Evolutionary conservation across 2,113 vertebrate species (phyloP), one percentile per base, ranked within the genome.

Genomic region (Cyprichromis sp.): DNA sequence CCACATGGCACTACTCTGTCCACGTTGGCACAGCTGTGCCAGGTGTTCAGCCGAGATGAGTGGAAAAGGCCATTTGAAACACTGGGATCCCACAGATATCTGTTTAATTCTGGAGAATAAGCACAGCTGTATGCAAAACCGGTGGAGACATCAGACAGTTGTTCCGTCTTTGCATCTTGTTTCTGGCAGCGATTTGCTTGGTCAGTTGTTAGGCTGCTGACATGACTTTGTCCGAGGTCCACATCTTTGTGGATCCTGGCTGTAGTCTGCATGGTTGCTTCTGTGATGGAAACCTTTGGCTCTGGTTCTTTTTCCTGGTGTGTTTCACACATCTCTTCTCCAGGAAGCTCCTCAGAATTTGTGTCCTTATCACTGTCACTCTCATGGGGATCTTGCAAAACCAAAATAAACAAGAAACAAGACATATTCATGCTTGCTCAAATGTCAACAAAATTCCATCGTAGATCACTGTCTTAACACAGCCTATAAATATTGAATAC

Each of bases 311-410:
- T 87, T 21, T 97, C 96, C 9, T 95, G 80, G 95, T 92, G 90
- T 96, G 96, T 85, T 96, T 96, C 42, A 91, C 87, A 0, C 93
- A 86, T 16, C 13, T 97, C 96, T 40, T 85, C 91, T 83, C 93
- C 94, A 90, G 47, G 95, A 87, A 2, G 94, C 21, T 96, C 96
- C 80, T 97, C 97, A 0, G 92, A 94, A 17, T 96, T 95, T 66
- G 96, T 96, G 38, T 97, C 97, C 2, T 94, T 97, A 47, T 97
- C 97, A 78, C 96, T 97, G 91, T 97, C 97, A 14, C 97, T 97
- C 59, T 86, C 90, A 34, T 26, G 81, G 50, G 94, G 88, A 91
- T 97, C 98, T 98, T 84, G 12, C 19, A 47, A 47, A 76, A 76
- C 40, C 68, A 47, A 47, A 17, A 83, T 10, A 68, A 16, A 36